Base-by-base conservation (phyloP, 2,797 vertebrate species). In the Enteromius thamalakanensis region DNA sequence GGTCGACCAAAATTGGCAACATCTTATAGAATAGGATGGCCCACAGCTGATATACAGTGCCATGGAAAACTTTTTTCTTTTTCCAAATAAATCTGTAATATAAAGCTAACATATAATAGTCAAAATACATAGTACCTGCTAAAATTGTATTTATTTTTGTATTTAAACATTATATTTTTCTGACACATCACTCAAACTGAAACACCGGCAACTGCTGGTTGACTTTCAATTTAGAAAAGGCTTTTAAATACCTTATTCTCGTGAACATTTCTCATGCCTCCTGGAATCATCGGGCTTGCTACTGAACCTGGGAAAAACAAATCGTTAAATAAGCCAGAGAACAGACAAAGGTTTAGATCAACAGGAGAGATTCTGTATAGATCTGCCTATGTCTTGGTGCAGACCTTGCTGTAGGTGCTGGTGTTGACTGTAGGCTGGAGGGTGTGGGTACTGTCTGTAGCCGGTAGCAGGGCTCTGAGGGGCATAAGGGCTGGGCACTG, bases 401-500 rank as follows among this genome's bases (percentile, higher is more conserved):
- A 71, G 21, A 97, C 97, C 96, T 96, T 96, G 97, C 90, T 97
- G 97, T 92, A 98, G 96, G 92, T 97, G 97, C 90, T 97, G 97
- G 92, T 97, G 97, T 84, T 97, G 94, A 90, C 96, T 96, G 37
- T 98, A 99, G 92, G 95, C 96, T 89, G 97, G 96, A 85, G 96
- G 96, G 89, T 98, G 97, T 86, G 97, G 94, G 92, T 97, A 99
- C 94, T 95, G 96, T 93, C 98, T 97, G 93, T 97, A 99, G 90
- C 96, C 96, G 72, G 97, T 76, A 68, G 92, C 96, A 89, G 98
- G 98, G 32, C 98, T 99, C 93, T 98, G 97, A 85, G 98, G 98
- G 93, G 97, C 96, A 92, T 99, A 99, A 42, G 97, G 98, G 92
- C 97, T 98, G 90, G 97, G 97, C 90, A 98, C 98, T 86, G 97